These are phyloP conservation scores for Pygocentrus nattereri DNA, from an alignment of 2,797 vertebrate species.

Conservation along the genomic window DNA sequence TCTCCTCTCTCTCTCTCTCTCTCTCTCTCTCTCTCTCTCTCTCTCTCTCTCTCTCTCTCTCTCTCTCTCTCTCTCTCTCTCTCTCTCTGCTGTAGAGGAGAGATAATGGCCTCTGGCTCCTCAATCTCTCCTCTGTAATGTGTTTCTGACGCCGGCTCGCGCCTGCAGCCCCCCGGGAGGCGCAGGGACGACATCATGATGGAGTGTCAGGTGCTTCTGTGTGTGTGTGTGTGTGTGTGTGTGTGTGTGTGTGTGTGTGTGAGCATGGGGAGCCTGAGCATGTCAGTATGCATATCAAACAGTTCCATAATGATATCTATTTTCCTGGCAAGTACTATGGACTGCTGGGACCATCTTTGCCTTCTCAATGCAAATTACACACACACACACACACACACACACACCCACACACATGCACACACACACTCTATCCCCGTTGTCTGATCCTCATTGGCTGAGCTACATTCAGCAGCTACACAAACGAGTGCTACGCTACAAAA, in stretches of 20 bases:
- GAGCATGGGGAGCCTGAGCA: slow-evolving; percentile 55
- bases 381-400: slow-evolving; percentile 31
- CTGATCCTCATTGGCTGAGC: slow-evolving; percentile 3
- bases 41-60: slow-evolving; percentile 40
- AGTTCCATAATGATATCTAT: slow-evolving; percentile 78
- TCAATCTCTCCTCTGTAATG: slow-evolving; percentile 83
- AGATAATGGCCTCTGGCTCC: slow-evolving; percentile 78
- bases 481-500: slow-evolving; percentile 18
- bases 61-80: slow-evolving; percentile 36
- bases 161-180: slow-evolving; percentile 65
- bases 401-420: slow-evolving; percentile 2
- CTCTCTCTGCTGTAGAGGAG: slow-evolving; percentile 63
- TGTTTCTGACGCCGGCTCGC: slow-evolving; percentile 72
- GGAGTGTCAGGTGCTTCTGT: slow-evolving; percentile 84
- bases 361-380: slow-evolving; percentile 60
- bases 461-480: slow-evolving; percentile 8
- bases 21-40: slow-evolving; percentile 23
- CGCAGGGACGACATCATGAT: slow-evolving; percentile 81
- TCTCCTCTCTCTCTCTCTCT: slow-evolving; percentile 31
- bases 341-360: slow-evolving; percentile 69
- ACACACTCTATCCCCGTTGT: slow-evolving; percentile 16
- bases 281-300: slow-evolving; percentile 79
- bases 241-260: slow-evolving; percentile 31
- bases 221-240: slow-evolving; percentile 51
- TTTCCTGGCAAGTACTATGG: slow-evolving; percentile 59